A percentile compares a stretch with the other conserved stretches of the same genome.
These are phyloP conservation scores for Drosophila hydei DNA, from an alignment of 1,140 invertebrate genomes.

Conservation along the genomic window DNA sequence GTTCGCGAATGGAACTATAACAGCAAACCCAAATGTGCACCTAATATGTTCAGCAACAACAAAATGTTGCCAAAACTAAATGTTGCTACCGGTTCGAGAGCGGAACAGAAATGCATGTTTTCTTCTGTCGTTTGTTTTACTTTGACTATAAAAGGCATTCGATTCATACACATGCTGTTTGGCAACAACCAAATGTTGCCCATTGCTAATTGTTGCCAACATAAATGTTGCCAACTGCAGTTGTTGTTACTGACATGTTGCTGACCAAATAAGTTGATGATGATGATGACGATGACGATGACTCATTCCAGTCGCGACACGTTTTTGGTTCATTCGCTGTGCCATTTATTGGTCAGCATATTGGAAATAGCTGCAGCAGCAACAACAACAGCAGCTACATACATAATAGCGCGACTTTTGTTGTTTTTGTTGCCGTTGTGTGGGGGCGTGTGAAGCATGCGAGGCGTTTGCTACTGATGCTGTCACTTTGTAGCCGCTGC, in stretches of 20 bases:
- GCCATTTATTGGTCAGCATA: slow-evolving; percentile 48
- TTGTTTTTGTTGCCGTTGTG: slow-evolving; percentile 19
- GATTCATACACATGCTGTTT: no score
- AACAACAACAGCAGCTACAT: slow-evolving; percentile 25
- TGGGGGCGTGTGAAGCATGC: slow-evolving; percentile 54
- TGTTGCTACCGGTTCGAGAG: no score
- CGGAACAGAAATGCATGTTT: no score
- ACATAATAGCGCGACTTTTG: slow-evolving; percentile 63
- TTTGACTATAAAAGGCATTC: no score
- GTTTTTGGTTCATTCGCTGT: slow-evolving; percentile 33
- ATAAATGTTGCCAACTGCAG: slow-evolving; percentile 16
- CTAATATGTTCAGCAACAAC: slow-evolving; percentile 30
- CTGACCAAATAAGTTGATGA: slow-evolving; percentile 20
- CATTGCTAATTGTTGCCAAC: slow-evolving; percentile 4
- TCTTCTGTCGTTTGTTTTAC: no score
- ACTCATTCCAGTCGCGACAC: slow-evolving; percentile 47
- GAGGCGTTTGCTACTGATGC: slow-evolving; percentile 22
- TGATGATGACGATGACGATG: slow-evolving; percentile 41
- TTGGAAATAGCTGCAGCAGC: slow-evolving; percentile 64
- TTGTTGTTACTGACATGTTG: slow-evolving; percentile 17
- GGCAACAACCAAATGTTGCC: slow-evolving; percentile 37
- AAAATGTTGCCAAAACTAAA: slow-evolving; percentile 20
- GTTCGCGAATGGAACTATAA: no score
- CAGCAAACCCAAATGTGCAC: no score
- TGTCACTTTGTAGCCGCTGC: neutral